phyloP scores from a whole-genome alignment of 2,113 vertebrate genomes.

The Hyperopisus bebe region DNA sequence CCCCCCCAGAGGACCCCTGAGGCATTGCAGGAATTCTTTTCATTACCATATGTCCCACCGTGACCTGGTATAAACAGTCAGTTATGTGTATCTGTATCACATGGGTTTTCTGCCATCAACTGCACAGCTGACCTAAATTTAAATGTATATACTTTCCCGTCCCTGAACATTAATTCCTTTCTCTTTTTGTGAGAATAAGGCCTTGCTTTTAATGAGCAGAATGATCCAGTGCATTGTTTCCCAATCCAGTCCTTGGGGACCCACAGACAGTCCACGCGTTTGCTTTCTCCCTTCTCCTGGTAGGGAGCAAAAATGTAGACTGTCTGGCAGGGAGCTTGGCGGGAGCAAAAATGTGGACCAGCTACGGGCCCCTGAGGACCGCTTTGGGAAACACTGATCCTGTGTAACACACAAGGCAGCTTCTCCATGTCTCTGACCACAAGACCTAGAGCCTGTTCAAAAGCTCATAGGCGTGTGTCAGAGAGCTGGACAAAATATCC shows the following conservation, averaged over 20 bases:
- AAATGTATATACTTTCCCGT: not conserved
- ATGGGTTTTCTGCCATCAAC: not conserved
- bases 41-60: not conserved
- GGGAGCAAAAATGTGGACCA: not conserved
- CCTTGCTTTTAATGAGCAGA: not conserved
- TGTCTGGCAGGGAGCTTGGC: not conserved
- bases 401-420: not conserved
- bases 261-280: not conserved
- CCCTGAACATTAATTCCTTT: not conserved
- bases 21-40: not conserved
- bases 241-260: not conserved
- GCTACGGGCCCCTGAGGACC: not conserved
- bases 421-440: not conserved
- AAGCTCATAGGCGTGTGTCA: not conserved
- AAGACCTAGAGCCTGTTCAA: not conserved
- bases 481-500: not conserved
- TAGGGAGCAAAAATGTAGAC: not conserved
- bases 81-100: not conserved
- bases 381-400: not conserved
- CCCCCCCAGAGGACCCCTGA: not conserved
- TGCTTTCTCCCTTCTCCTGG: not conserved
- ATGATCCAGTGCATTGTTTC: not conserved
- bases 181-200: not conserved
- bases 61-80: not conserved
- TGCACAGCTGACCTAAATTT: not conserved